These are phyloP conservation scores for Choristoneura fumiferana DNA, from an alignment of 1,140 invertebrate species.

Conservation along the genomic window DNA sequence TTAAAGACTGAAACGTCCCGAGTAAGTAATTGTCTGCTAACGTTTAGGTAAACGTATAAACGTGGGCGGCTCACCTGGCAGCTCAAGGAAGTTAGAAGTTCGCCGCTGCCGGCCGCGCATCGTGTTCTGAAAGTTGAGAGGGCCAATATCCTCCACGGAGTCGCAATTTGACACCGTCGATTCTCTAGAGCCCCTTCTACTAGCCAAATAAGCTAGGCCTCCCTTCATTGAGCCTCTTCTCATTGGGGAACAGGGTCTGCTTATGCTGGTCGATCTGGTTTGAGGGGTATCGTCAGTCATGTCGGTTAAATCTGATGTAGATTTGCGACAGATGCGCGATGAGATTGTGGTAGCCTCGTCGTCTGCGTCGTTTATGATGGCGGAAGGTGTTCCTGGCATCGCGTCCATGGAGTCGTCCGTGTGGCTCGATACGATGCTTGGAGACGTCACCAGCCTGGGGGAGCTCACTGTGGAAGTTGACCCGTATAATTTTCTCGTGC, in stretches of 20 bases:
- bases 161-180: constrained; percentile 80
- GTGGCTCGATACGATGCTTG: constrained; percentile 72
- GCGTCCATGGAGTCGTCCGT: constrained; percentile 69
- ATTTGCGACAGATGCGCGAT: constrained; percentile 80
- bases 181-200: constrained; percentile 84
- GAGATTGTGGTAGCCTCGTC: constrained; percentile 64
- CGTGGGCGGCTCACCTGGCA: constrained; percentile 83
- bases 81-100: constrained; percentile 91
- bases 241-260: constrained; percentile 79
- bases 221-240: constrained; percentile 82
- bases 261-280: constrained; percentile 81
- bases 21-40: background rate
- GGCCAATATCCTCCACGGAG: constrained; percentile 88
- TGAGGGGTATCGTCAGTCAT: constrained; percentile 80
- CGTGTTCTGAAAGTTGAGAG: constrained; percentile 87
- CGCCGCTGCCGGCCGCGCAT: constrained; percentile 85
- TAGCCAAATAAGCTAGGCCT: constrained; percentile 86
- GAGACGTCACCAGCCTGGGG: constrained; percentile 64
- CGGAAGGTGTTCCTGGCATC: constrained; percentile 58
- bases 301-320: constrained; percentile 86
- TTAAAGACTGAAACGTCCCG: background rate
- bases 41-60: background rate
- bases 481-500: constrained; percentile 63
- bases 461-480: constrained; percentile 71
- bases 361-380: constrained; percentile 58